Evolutionary conservation across 2,113 vertebrate genomes (phyloP).

Genomic region (Formicarius rufipectus): DNA sequence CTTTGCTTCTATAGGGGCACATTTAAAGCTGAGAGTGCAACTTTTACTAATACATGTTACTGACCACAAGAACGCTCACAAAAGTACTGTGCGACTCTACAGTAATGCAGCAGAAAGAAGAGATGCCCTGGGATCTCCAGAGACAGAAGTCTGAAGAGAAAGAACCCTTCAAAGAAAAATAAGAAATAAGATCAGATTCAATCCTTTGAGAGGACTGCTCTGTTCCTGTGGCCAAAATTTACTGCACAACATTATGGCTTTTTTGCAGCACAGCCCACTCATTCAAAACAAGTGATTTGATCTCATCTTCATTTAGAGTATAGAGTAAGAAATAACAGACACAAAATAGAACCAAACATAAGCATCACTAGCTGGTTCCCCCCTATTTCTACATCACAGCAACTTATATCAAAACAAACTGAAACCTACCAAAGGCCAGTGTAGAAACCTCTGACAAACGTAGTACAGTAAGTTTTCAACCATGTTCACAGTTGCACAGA

Average conservation of each 20-base stretch:
- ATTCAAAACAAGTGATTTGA: not conserved
- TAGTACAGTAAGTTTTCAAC: not conserved
- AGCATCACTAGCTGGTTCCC: not conserved
- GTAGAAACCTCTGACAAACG: not conserved
- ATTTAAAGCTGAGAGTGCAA: not conserved
- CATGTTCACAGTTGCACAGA: not conserved
- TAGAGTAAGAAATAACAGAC: not conserved
- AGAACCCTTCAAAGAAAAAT: not conserved
- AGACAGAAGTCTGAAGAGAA: not conserved
- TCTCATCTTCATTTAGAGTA: not conserved
- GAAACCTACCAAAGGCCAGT: not conserved
- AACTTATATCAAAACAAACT: not conserved
- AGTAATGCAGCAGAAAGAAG: not conserved
- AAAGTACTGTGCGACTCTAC: not conserved
- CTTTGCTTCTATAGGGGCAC: not conserved
- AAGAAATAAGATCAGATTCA: not conserved
- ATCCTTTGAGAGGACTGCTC: not conserved
- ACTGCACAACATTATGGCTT: not conserved
- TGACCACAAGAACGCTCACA: not conserved
- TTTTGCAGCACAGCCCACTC: not conserved
- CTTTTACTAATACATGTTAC: not conserved
- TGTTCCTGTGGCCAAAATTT: not conserved
- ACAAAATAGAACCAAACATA: not conserved
- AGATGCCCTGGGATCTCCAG: not conserved
- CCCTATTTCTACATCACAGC: not conserved